These are phyloP conservation scores for Idaea biselata DNA, from an alignment of 2,888 invertebrate species.

Conservation along the genomic window DNA sequence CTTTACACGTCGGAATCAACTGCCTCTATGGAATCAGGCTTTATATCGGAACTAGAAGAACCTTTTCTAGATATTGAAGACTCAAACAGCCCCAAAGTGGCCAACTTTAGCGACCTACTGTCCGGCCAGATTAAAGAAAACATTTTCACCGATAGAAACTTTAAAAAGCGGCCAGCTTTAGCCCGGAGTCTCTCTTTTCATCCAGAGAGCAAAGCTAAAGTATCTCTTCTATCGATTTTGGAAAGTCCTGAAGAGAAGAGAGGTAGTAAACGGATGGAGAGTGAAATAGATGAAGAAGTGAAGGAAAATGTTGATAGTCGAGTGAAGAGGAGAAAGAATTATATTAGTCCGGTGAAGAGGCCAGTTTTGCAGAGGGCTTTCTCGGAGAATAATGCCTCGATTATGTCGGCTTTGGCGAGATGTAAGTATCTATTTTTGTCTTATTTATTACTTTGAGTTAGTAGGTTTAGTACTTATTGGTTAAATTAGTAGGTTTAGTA, in stretches of 20 bases:
- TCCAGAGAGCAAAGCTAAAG: constrained; percentile 49
- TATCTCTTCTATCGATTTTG: constrained; percentile 51
- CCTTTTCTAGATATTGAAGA: constrained; percentile 67
- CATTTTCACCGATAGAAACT: constrained; percentile 39
- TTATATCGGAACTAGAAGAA: constrained; percentile 71
- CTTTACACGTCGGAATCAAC: constrained; percentile 62
- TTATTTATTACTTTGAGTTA: too few species aligned
- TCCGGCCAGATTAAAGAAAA: constrained; percentile 63
- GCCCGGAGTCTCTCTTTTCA: constrained; percentile 62
- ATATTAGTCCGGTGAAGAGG: constrained; percentile 36
- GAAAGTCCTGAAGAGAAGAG: constrained; percentile 57
- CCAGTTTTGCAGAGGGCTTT: constrained; percentile 82
- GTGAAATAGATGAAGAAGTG: constrained; percentile 51
- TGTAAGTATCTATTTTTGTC: constrained; percentile 67
- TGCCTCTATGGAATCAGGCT: constrained; percentile 70
- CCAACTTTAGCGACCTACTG: constrained; percentile 59
- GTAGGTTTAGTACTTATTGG: too few species aligned
- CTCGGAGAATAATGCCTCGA: constrained; percentile 90
- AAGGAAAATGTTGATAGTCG: constrained; percentile 57
- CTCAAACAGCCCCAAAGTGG: constrained; percentile 64
- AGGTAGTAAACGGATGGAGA: constrained; percentile 83
- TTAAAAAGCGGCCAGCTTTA: constrained; percentile 41
- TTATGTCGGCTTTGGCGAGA: constrained; percentile 86
- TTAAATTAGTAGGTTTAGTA: too few species aligned
- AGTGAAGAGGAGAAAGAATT: constrained; percentile 33